These are phyloP conservation scores for Phyllostomus discolor DNA, from an alignment of 2,113 vertebrate species.

Conservation along the genomic window DNA sequence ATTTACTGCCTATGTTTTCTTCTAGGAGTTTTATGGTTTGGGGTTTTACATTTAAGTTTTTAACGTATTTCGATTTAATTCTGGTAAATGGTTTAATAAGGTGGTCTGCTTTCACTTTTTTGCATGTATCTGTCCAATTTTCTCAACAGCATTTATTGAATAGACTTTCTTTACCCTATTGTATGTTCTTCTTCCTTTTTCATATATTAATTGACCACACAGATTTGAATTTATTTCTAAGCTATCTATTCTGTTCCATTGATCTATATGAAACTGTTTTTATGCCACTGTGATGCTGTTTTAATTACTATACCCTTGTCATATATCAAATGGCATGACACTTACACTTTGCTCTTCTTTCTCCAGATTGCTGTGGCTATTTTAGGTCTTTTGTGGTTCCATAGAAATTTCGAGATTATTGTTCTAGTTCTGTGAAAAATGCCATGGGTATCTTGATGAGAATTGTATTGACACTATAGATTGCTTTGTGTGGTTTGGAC, in stretches of 20 bases:
- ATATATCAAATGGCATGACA: neutral
- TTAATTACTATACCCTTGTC: neutral
- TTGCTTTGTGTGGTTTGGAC: neutral
- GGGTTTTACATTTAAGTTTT: neutral
- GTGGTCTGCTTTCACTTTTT: neutral
- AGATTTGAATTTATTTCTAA: neutral
- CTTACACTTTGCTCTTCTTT: neutral
- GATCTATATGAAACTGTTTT: neutral
- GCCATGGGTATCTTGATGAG: neutral
- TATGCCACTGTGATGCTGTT: neutral
- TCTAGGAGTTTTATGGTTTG: neutral
- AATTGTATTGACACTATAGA: neutral
- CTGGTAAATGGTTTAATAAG: neutral
- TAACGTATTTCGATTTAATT: neutral
- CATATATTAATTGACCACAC: neutral
- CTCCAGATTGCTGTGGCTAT: neutral
- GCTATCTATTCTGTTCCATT: neutral
- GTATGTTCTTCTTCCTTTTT: neutral
- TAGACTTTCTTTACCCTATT: too few relatives aligned
- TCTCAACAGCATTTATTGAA: too few relatives aligned
- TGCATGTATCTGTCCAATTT: too few relatives aligned
- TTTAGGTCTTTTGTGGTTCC: neutral
- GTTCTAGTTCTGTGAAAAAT: neutral
- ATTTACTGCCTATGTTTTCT: neutral
- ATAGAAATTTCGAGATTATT: neutral